Conservation (phyloP, 2,113 vertebrate species). For the Corvus hawaiiensis region DNA sequence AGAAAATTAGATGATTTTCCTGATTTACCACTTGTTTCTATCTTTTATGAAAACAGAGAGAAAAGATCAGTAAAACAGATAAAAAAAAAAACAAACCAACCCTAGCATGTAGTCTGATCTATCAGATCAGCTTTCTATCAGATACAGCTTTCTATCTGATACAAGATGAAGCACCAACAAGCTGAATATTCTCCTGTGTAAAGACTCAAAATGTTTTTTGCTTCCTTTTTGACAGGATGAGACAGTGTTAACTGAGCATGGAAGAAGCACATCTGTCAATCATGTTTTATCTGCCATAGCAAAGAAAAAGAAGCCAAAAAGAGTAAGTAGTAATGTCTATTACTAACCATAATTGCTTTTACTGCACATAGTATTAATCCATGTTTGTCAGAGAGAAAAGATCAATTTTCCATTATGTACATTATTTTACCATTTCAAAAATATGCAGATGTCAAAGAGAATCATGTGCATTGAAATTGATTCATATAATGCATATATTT, state of each 20-base stretch:
- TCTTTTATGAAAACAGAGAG: not conserved
- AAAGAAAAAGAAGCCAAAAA: not conserved
- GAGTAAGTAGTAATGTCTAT: not conserved
- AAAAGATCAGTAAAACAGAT: not conserved
- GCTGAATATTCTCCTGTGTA: not conserved
- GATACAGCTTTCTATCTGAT: not conserved
- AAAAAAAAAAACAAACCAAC: not conserved
- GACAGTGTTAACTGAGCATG: not conserved
- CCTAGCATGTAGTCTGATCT: not conserved
- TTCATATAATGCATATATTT: not conserved
- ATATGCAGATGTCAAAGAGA: not conserved
- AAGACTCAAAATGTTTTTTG: not conserved
- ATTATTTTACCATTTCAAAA: not conserved
- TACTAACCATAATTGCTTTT: not conserved
- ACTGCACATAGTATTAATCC: not conserved
- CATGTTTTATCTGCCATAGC: not conserved
- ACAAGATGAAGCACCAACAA: not conserved
- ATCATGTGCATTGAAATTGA: not conserved
- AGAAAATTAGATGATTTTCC: not conserved
- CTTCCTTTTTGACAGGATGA: not conserved
- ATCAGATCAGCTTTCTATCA: not conserved
- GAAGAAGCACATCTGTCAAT: not conserved
- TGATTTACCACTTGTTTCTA: not conserved
- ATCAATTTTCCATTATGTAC: not conserved
- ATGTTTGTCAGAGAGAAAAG: not conserved